Evolutionary conservation across 2,113 vertebrate genomes (phyloP).

Genomic region (Gymnarchus niloticus): DNA sequence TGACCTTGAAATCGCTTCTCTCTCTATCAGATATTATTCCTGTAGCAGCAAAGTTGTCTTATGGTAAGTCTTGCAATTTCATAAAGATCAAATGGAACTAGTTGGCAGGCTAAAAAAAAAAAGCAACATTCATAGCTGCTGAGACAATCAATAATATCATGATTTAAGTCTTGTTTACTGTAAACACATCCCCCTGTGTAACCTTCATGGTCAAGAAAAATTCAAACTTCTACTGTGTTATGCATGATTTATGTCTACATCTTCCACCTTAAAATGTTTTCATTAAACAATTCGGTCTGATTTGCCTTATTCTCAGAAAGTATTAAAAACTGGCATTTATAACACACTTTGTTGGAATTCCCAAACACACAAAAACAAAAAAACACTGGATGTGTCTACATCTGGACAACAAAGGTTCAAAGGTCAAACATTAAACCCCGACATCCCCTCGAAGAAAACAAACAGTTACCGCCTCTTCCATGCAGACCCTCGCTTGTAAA

Average conservation of each 20-base stretch:
- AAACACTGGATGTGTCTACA: not conserved
- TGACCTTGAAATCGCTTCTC: not conserved
- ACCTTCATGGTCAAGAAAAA: not conserved
- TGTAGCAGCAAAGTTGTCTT: too few species aligned
- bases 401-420: not conserved
- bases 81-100: not conserved
- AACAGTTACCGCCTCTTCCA: constrained; percentile 20
- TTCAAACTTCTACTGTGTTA: not conserved
- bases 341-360: not conserved
- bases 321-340: not conserved
- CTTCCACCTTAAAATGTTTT: not conserved
- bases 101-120: not conserved
- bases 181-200: not conserved
- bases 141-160: not conserved
- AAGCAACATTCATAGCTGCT: not conserved
- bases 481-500: constrained; percentile 37
- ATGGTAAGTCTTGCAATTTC: not conserved
- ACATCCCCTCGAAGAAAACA: constrained; percentile 13
- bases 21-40: not conserved
- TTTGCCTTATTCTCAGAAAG: not conserved
- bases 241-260: not conserved
- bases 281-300: not conserved
- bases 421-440: not conserved
- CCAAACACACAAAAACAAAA: not conserved
- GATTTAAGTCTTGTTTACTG: not conserved